Conservation (phyloP, 2,797 vertebrate genomes). For the Cheirogaleus major region DNA sequence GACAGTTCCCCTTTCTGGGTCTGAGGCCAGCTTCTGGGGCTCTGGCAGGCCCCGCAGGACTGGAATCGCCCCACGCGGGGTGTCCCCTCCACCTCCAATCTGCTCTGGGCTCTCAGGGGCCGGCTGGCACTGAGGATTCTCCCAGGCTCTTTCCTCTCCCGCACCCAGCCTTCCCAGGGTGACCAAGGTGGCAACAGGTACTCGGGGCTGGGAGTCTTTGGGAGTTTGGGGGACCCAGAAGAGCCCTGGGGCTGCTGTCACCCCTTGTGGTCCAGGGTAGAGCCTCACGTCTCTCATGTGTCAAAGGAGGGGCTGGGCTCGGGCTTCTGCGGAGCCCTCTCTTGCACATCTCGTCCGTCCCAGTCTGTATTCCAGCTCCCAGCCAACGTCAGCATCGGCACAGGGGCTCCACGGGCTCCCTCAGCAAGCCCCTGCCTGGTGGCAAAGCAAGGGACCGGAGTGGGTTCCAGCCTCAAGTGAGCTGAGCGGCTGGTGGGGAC, state of each 20-base stretch:
- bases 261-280: neutral
- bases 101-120: neutral
- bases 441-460: neutral
- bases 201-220: neutral
- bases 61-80: accelerated
- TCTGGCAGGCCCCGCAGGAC: neutral
- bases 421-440: neutral
- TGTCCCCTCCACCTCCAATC: neutral
- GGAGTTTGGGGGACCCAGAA: neutral
- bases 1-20: neutral
- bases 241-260: neutral
- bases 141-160: neutral
- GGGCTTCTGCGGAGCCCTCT: neutral
- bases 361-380: neutral
- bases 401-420: neutral
- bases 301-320: neutral
- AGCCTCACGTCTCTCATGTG: neutral
- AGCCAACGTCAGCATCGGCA: neutral
- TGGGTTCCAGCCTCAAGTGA: neutral
- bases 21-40: neutral
- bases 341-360: neutral
- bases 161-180: neutral
- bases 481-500: neutral
- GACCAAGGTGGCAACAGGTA: neutral
- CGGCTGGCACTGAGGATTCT: neutral